Base-by-base conservation (phyloP, 2,113 vertebrate species). In the Percopsis transmontana region DNA sequence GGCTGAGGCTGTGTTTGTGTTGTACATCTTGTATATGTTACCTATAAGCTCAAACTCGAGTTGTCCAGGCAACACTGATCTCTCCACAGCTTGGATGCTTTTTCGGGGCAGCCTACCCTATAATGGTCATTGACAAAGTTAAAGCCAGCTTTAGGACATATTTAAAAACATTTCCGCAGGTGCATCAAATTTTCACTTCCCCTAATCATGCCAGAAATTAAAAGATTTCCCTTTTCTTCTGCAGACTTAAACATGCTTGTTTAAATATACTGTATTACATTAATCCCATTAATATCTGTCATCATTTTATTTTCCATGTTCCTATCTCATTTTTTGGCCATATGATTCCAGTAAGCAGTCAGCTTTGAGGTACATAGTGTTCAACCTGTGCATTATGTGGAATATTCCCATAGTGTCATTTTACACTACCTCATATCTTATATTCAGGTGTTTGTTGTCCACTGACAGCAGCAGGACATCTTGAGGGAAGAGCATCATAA, bases 391-490 rank as follows among this genome's bases (percentile, higher is more conserved):
- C 27, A 23, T 80, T 42, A 77, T 67, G 65, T 65, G 15, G 57
- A 59, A 23, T 65, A 63, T 65, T 69, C 58, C 15, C 65, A 63
- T 13, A 54, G 53, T 58, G 57, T 55, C 21, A 74, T 56, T 72
- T 81, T 48, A 58, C 58, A 27, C 45, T 82, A 94, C 93, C 91
- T 94, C 90, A 54, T 94, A 94, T 52, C 70, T 90, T 64, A 94
- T 69, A 50, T 66, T 74, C 19, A 88, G 82, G 16, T 68, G 76
- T 23, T 90, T 85, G 50, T 71, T 75, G 76, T 94, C 92, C 0
- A 93, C 78, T 58, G 93, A 93, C 41, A 94, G 89, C 66, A 95
- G 90, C 55, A 94, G 83, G 12, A 95, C 72, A 3, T 94, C 92
- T 58, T 90, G 87, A 60, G 91, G 86, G 73, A 95, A 95, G 27